Percentiles rank a stretch among this genome's conserved stretches.
Conservation (phyloP, 2,113 vertebrate species). For the Bombycilla garrulus region DNA sequence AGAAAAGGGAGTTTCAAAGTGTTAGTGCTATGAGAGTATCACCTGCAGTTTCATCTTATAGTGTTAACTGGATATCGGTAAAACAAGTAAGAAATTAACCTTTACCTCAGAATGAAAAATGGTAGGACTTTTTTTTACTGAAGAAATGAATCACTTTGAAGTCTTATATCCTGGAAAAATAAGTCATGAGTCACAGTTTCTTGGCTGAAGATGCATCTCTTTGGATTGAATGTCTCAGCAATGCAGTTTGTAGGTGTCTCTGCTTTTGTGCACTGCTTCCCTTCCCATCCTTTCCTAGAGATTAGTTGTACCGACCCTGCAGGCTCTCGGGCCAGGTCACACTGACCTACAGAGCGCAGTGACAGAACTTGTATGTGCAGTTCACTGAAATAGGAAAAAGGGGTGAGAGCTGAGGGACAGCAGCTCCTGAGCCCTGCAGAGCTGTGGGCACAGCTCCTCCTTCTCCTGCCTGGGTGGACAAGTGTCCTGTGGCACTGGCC, state of each 20-base stretch:
- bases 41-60: background rate
- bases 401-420: background rate
- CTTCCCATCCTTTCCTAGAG: background rate
- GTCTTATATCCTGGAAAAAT: slow-evolving; percentile 32
- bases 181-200: slow-evolving; percentile 44
- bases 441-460: background rate
- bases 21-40: background rate
- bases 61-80: background rate
- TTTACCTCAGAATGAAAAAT: background rate
- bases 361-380: fast-evolving
- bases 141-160: slow-evolving; percentile 38
- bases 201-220: slow-evolving; percentile 40
- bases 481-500: background rate
- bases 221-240: background rate
- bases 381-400: background rate
- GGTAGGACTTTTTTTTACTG: background rate
- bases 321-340: background rate
- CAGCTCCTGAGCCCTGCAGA: background rate
- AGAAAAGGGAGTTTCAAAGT: background rate
- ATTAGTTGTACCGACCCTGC: fast-evolving
- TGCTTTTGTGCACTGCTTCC: background rate
- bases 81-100: background rate
- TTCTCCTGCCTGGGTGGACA: background rate
- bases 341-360: background rate
- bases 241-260: slow-evolving; percentile 34